phyloP scores from a whole-genome alignment of 1,140 invertebrate genomes.

The Triops longicaudatus region DNA sequence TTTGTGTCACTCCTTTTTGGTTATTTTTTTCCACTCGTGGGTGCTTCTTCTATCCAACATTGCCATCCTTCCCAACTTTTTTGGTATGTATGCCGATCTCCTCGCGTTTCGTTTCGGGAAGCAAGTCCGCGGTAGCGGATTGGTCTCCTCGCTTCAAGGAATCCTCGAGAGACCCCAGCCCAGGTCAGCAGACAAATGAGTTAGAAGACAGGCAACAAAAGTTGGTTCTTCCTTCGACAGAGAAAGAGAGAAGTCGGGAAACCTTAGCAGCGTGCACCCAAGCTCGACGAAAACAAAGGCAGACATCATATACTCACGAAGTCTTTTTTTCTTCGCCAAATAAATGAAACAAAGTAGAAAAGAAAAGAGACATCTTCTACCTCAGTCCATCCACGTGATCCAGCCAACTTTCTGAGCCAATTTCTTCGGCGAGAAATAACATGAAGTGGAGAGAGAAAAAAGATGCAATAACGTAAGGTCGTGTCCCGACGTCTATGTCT shows the following conservation, averaged over 20 bases:
- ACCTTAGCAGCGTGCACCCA: neutral
- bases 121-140: conserved; percentile 8
- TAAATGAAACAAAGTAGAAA: conserved; percentile 9
- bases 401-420: neutral
- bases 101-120: conserved; percentile 10
- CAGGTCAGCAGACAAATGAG: conserved; percentile 14
- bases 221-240: neutral
- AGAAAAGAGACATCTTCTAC: neutral
- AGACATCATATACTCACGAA: conserved; percentile 8
- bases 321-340: neutral
- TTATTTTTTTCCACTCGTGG: neutral
- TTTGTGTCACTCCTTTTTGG: neutral
- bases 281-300: conserved; percentile 11
- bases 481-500: too few relatives aligned
- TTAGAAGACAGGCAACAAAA: conserved; percentile 12
- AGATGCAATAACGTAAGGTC: too few relatives aligned
- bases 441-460: too few relatives aligned
- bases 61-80: too few relatives aligned
- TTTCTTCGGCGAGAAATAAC: neutral
- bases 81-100: neutral
- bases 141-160: conserved; percentile 1
- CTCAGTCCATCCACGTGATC: neutral
- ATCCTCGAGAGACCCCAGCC: neutral
- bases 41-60: too few relatives aligned
- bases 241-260: neutral